These are phyloP conservation scores for Rynchops niger DNA, from an alignment of 2,113 vertebrate genomes.

Conservation along the genomic window DNA sequence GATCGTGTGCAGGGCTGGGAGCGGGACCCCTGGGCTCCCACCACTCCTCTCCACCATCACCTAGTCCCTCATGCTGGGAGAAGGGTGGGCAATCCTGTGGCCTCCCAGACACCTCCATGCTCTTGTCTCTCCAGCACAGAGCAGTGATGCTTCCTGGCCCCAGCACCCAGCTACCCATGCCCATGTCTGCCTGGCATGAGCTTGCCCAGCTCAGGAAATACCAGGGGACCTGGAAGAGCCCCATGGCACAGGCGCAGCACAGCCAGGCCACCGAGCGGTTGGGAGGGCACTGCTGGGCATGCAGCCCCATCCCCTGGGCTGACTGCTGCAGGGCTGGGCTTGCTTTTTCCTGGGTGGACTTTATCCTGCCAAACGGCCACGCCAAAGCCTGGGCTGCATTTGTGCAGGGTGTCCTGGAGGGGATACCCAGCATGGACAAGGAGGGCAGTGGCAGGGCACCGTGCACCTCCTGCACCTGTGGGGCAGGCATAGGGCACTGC, in stretches of 20 bases:
- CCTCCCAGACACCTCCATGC: fast-evolving
- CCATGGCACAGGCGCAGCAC: not conserved
- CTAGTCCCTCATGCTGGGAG: not conserved
- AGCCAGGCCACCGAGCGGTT: fast-evolving
- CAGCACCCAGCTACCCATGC: fast-evolving
- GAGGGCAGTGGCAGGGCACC: fast-evolving
- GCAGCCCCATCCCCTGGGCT: fast-evolving
- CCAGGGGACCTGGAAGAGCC: not conserved
- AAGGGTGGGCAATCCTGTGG: not conserved
- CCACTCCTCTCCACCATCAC: not conserved
- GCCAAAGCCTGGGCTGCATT: not conserved
- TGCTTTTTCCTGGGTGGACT: not conserved
- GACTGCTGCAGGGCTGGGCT: not conserved
- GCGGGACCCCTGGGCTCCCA: not conserved
- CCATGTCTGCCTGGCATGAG: not conserved
- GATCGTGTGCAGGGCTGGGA: not conserved
- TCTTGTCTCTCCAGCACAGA: not conserved
- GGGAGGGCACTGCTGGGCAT: not conserved
- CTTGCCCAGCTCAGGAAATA: fast-evolving
- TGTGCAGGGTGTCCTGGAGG: not conserved
- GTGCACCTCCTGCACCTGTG: not conserved
- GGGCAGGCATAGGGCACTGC: not conserved
- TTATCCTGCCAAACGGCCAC: not conserved
- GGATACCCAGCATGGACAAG: fast-evolving
- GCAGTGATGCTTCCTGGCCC: not conserved